phyloP scores from a whole-genome alignment of 2,888 invertebrate genomes.

The Lampropteryx suffumata region DNA sequence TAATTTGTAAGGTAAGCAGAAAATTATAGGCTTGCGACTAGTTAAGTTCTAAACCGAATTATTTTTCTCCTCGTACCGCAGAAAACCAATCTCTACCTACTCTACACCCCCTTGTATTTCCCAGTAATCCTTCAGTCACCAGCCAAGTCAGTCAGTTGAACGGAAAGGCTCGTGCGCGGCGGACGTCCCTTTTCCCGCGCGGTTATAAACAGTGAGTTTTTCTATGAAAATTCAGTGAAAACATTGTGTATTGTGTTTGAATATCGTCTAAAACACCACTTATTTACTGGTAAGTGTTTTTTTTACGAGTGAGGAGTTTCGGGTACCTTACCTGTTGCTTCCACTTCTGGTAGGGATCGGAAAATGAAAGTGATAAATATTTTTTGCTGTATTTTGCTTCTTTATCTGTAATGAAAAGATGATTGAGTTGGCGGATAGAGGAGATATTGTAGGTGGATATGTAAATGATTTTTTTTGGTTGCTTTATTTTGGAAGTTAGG shows the following conservation, averaged over 20 bases:
- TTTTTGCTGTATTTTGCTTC: not conserved
- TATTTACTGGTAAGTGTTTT: constrained; percentile 14
- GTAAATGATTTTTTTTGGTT: not conserved
- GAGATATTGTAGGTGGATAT: not conserved
- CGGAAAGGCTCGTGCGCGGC: not conserved
- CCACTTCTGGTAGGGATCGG: constrained; percentile 1
- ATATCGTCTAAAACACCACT: not conserved
- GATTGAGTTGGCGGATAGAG: not conserved
- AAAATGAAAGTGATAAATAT: constrained; percentile 8
- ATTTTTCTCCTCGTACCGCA: not conserved
- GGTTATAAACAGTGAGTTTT: constrained; percentile 13
- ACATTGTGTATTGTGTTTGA: constrained; percentile 15
- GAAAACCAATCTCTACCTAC: not conserved
- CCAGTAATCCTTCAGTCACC: too few species aligned
- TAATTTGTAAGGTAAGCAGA: too few species aligned
- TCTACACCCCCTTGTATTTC: constrained; percentile 1
- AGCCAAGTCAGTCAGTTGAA: constrained; percentile 7
- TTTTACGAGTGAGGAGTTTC: not conserved
- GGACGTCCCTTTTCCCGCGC: not conserved
- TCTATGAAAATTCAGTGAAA: constrained; percentile 19
- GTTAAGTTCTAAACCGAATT: too few species aligned
- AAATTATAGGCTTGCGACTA: too few species aligned
- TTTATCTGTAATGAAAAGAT: not conserved
- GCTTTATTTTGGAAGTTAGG: not conserved
- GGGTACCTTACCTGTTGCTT: constrained; percentile 12